Percentiles rank a stretch among this genome's conserved stretches.
These are phyloP conservation scores for Oryzias woworae DNA, from an alignment of 2,113 vertebrate genomes.

Conservation along the genomic window DNA sequence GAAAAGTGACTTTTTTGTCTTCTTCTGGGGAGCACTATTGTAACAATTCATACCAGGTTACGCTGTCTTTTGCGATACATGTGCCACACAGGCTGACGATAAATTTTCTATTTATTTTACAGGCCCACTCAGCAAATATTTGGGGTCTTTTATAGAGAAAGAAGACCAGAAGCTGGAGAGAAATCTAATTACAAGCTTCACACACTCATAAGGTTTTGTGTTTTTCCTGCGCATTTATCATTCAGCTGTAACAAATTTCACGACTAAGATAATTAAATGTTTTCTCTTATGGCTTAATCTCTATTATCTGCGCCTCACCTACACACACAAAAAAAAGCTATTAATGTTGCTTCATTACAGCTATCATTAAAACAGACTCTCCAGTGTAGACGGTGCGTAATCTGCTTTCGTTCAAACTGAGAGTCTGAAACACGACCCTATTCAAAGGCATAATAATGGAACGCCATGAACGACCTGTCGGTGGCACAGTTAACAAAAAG, in stretches of 20 bases:
- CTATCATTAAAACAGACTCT: constrained; percentile 19
- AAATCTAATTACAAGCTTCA: constrained; percentile 18
- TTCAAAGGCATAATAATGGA: constrained; percentile 40
- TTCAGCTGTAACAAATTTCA: constrained; percentile 25
- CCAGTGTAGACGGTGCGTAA: constrained; percentile 8
- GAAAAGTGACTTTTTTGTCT: too few relatives aligned
- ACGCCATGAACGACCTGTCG: constrained; percentile 35
- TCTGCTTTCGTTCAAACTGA: constrained; percentile 42
- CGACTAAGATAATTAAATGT: constrained; percentile 43
- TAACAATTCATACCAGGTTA: too few relatives aligned
- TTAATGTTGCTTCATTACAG: constrained; percentile 36
- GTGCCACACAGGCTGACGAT: too few relatives aligned
- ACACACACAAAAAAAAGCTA: constrained; percentile 25
- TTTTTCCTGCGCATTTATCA: constrained; percentile 22
- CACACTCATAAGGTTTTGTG: constrained; percentile 10
- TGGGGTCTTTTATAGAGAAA: background rate
- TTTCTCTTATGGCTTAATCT: constrained; percentile 33
- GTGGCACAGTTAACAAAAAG: constrained; percentile 51
- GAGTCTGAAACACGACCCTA: constrained; percentile 21
- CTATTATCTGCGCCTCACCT: constrained; percentile 28
- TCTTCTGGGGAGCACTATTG: too few relatives aligned
- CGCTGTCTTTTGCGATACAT: too few relatives aligned
- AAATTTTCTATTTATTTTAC: too few relatives aligned
- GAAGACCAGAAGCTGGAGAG: background rate
- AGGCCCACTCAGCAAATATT: background rate